Conservation (phyloP, 2,113 vertebrate species). For the pig (Sus scrofa) region DNA sequence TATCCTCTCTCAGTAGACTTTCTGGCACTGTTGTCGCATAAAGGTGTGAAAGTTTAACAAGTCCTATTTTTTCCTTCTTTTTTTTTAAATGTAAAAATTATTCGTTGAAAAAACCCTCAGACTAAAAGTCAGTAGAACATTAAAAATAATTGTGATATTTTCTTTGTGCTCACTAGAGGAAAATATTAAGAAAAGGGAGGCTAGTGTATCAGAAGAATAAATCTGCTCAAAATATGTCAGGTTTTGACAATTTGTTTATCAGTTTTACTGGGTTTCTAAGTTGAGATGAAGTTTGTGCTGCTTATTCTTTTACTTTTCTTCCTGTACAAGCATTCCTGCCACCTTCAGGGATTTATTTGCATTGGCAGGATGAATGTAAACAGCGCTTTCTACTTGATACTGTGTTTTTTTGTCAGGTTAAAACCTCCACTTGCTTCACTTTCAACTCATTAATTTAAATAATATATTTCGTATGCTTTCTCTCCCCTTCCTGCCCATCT, state of each 20-base stretch:
- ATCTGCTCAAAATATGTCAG: neutral
- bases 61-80: constrained; percentile 80
- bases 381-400: constrained; percentile 55
- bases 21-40: constrained; percentile 73
- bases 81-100: constrained; percentile 82
- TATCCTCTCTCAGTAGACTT: constrained; percentile 75
- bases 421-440: constrained; percentile 37
- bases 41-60: constrained; percentile 83
- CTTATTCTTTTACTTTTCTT: constrained; percentile 31
- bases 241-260: constrained; percentile 9
- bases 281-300: constrained; percentile 20
- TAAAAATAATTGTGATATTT: constrained; percentile 36
- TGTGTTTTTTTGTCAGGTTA: constrained; percentile 47
- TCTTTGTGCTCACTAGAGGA: constrained; percentile 7
- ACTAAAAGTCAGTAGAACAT: constrained; percentile 37
- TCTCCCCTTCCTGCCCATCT: neutral
- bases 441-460: constrained; percentile 65
- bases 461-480: constrained; percentile 48
- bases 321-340: neutral
- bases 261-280: neutral
- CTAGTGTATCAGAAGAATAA: constrained; percentile 11
- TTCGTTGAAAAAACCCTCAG: constrained; percentile 34
- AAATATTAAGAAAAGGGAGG: neutral
- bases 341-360: constrained; percentile 31
- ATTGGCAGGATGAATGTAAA: constrained; percentile 54